phyloP scores from a whole-genome alignment of 2,797 vertebrate genomes.

The Pseudocheirus occidentalis region DNA sequence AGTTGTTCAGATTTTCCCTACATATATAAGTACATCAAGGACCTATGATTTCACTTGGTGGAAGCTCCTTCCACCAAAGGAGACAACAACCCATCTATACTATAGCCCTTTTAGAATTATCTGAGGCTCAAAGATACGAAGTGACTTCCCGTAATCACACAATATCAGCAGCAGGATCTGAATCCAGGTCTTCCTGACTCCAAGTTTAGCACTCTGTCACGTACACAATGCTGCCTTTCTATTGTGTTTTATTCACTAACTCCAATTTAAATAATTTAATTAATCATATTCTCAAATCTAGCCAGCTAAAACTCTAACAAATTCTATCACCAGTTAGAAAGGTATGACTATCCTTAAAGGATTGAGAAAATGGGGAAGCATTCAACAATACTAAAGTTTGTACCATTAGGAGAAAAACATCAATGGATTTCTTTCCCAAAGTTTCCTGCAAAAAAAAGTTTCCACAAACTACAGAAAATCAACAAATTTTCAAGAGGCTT shows the following conservation, averaged over 20 bases:
- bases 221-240: not conserved
- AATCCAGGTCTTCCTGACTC: not conserved
- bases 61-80: not conserved
- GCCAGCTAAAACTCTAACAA: not conserved
- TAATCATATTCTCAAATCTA: not conserved
- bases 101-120: not conserved
- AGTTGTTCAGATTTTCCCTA: not conserved
- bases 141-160: not conserved
- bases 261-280: not conserved
- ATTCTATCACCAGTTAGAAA: not conserved
- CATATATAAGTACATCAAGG: not conserved
- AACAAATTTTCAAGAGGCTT: not conserved
- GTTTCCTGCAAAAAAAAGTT: not conserved
- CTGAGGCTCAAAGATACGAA: not conserved
- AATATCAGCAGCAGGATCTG: not conserved
- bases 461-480: not conserved
- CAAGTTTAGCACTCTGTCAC: not conserved
- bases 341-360: not conserved
- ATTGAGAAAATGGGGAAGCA: not conserved
- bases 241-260: slow-evolving; percentile 12
- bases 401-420: not conserved
- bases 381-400: not conserved
- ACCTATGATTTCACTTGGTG: not conserved
- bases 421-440: not conserved
- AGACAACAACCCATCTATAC: not conserved